These are phyloP conservation scores for Mus minutoides DNA, from an alignment of 2,797 vertebrate genomes.

Conservation along the genomic window DNA sequence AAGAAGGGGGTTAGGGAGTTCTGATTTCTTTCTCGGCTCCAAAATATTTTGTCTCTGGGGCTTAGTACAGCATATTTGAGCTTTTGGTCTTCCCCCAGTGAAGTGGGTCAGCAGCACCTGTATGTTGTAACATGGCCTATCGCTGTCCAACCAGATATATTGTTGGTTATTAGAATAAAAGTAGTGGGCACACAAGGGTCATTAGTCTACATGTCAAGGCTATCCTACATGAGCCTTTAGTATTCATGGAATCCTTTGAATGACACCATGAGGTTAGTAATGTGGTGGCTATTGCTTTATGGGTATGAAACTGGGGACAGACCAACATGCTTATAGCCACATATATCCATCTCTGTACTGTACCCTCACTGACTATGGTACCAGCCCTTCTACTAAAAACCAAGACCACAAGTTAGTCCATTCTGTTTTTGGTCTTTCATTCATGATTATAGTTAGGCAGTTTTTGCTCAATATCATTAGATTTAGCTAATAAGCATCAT, in stretches of 20 bases:
- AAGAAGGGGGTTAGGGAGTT: background rate
- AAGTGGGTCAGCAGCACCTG: background rate
- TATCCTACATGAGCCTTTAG: background rate
- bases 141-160: background rate
- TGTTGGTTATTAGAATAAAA: slow-evolving; percentile 49
- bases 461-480: background rate
- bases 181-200: background rate
- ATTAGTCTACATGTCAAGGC: background rate
- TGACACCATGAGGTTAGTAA: background rate
- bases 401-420: background rate
- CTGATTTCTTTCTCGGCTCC: slow-evolving; percentile 18
- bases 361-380: background rate
- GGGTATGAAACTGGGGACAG: background rate
- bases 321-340: background rate
- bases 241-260: background rate
- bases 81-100: background rate
- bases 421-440: background rate
- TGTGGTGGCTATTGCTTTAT: background rate
- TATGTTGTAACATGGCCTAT: background rate
- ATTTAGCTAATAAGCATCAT: background rate
- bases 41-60: background rate
- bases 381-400: background rate
- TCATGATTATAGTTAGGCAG: background rate
- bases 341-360: background rate
- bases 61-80: background rate